Percentiles rank a stretch among this genome's conserved stretches.
Evolutionary conservation across 1,140 invertebrate species (phyloP).

Genomic region (Lamellibrachia luymesi): DNA sequence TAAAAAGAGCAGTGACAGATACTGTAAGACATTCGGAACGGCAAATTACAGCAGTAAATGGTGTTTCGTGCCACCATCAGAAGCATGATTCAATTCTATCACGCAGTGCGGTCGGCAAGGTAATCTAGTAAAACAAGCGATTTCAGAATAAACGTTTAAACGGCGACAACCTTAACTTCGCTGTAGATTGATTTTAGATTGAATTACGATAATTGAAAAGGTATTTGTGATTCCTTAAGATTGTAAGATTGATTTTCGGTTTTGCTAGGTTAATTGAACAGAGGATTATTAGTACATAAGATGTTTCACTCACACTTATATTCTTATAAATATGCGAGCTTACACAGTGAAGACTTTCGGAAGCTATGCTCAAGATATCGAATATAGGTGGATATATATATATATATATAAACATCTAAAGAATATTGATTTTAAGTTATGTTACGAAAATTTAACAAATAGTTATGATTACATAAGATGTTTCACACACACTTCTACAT

Average conservation of each 20-base stretch:
- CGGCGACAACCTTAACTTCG: neutral
- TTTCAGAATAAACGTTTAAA: neutral
- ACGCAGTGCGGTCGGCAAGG: no score
- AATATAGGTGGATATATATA: neutral
- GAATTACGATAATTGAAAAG: neutral
- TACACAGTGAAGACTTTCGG: neutral
- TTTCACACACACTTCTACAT: no score
- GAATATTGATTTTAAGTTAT: no score
- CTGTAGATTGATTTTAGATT: neutral
- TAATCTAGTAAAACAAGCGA: neutral
- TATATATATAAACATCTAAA: no score
- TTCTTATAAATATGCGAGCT: neutral
- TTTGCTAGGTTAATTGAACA: neutral
- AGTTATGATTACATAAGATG: no score
- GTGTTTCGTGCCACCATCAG: neutral
- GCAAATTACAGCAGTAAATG: neutral
- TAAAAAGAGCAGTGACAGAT: neutral
- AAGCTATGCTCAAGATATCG: neutral
- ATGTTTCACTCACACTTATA: neutral
- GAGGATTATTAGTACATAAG: neutral
- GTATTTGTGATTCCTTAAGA: neutral
- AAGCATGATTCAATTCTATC: neutral
- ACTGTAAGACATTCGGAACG: no score
- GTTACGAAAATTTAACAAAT: no score
- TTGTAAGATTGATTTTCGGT: neutral